These are phyloP conservation scores for Rhogogaster chlorosoma DNA, from an alignment of 2,888 invertebrate species.

Conservation along the genomic window DNA sequence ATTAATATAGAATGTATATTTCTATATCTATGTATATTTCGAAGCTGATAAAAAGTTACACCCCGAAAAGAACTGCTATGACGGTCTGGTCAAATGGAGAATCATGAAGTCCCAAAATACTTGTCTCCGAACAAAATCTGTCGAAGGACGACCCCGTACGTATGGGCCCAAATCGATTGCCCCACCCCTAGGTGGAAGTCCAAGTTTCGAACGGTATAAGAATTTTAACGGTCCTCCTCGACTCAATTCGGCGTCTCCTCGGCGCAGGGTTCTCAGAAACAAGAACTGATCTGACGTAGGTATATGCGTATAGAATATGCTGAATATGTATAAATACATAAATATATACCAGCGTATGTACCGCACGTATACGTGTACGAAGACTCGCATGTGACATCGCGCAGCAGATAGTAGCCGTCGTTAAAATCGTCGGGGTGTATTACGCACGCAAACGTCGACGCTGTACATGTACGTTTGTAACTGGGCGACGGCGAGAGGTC, in stretches of 20 bases:
- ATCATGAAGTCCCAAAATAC: not conserved
- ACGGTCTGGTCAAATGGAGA: not conserved
- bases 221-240: constrained; percentile 20
- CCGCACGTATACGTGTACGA: no score
- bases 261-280: not conserved
- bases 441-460: not conserved
- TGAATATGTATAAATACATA: not conserved
- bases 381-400: not conserved
- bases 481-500: not conserved
- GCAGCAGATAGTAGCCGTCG: not conserved
- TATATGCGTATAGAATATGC: not conserved
- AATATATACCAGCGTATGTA: not conserved
- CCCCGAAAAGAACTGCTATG: not conserved
- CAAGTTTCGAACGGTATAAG: constrained; percentile 19
- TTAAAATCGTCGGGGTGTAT: not conserved
- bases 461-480: not conserved
- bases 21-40: no score
- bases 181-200: not conserved
- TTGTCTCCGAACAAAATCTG: not conserved
- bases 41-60: no score
- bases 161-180: not conserved
- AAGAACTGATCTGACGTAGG: not conserved
- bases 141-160: not conserved
- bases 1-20: no score
- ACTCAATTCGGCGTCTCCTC: not conserved